These are phyloP conservation scores for Labrus mixtus DNA, from an alignment of 2,113 vertebrate species.

Conservation along the genomic window DNA sequence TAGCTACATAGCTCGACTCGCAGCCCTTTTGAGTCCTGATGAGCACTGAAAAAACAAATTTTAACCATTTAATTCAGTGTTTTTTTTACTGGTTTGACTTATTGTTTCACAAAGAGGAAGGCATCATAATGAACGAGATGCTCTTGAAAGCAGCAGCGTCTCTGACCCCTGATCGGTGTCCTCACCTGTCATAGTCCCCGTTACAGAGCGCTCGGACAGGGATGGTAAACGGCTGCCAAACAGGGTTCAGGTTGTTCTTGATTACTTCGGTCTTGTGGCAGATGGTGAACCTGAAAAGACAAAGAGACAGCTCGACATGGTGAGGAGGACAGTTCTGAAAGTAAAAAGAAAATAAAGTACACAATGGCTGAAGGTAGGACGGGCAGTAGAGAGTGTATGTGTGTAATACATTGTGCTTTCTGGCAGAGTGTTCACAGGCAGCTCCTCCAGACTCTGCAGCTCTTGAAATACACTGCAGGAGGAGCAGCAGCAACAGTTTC, in stretches of 20 bases:
- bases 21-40: too few relatives aligned
- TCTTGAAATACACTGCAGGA: background rate
- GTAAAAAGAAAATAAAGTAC: background rate
- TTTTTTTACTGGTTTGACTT: too few relatives aligned
- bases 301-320: background rate
- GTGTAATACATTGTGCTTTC: background rate
- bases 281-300: conserved; percentile 89
- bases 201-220: conserved; percentile 92
- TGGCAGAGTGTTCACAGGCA: background rate
- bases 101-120: too few relatives aligned
- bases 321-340: background rate
- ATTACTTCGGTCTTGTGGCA: conserved; percentile 95
- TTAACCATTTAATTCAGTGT: too few relatives aligned
- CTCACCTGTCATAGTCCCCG: conserved; percentile 92
- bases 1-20: too few relatives aligned
- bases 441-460: background rate
- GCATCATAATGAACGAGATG: too few relatives aligned
- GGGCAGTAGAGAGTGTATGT: background rate
- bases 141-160: background rate
- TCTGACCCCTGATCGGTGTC: background rate
- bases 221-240: conserved; percentile 94
- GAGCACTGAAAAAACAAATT: too few relatives aligned
- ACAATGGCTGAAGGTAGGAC: background rate
- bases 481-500: background rate
- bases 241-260: conserved; percentile 93